Evolutionary conservation across 2,113 vertebrate genomes (phyloP).

Genomic region (Progne subis): DNA sequence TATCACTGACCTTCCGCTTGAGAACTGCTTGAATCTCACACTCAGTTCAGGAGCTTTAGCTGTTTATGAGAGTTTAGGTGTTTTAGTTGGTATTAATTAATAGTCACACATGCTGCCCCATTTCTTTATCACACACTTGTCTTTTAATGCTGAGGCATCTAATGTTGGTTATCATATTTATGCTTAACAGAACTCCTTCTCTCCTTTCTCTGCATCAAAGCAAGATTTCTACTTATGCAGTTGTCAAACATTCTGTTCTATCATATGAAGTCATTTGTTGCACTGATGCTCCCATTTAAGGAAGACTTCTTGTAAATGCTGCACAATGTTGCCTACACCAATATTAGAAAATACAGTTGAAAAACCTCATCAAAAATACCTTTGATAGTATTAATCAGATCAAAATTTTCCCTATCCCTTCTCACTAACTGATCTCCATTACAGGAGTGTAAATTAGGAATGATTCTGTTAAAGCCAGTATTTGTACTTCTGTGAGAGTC

Average conservation of each 20-base stretch:
- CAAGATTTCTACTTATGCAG: neutral
- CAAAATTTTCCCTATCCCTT: neutral
- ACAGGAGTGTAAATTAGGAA: neutral
- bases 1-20: neutral
- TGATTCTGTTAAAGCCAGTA: neutral
- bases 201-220: neutral
- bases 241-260: neutral
- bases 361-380: neutral
- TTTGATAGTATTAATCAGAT: neutral
- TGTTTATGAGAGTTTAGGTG: neutral
- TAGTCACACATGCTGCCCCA: rapidly evolving
- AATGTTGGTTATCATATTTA: neutral
- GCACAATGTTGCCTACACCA: neutral
- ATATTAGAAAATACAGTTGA: neutral
- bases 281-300: neutral
- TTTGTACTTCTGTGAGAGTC: neutral
- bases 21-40: neutral
- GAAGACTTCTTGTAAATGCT: neutral
- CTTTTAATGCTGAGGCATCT: neutral
- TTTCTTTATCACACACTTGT: neutral
- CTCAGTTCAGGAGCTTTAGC: neutral
- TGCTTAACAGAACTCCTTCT: neutral
- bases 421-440: neutral
- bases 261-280: neutral
- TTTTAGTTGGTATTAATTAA: neutral